Evolutionary conservation across 2,113 vertebrate species (phyloP), one percentile per base, ranked within the genome.

Genomic region (Cephalopterus ornatus): DNA sequence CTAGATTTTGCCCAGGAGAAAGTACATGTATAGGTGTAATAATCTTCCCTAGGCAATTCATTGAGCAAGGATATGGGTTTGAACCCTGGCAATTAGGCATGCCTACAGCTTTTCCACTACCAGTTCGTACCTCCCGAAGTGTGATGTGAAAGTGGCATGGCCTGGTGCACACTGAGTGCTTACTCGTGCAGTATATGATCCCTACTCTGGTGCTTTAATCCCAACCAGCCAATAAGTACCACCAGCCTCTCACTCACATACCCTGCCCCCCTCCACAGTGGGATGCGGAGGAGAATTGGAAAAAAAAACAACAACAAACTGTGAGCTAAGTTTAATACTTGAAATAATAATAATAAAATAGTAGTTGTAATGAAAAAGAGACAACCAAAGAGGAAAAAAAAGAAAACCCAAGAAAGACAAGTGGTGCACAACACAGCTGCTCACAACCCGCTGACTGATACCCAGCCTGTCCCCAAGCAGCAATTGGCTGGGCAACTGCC

Each of bases 371-470:
- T 23, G 35, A 19, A 22, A 62, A 62, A 19, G 26, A 55, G 41
- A 5, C 8, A 70, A 42, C 8, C 21, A 41, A 24, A 67, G 32
- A 26, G 68, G 23, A 46, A 44, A 39, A 28, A 49, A 47, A 50
- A 50, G 21, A 70, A 49, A 84, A 41, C 0, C 1, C 0, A 0
- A 76, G 47, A 6, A 68, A 8, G 14, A 41, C 16, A 47, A 68
- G 14, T 35, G 41, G 7, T 35, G 13, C 9, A 19, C 21, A 35
- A 2, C 53, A 47, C 24, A n/a, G 16, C 9, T 82, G n/a, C 20
- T 61, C 70, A 26, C 16, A 20, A 35, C 18, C 9, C 0, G 0
- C 21, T 62, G 55, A 61, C 46, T 0, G 2, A 61, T n/a, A 41
- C 13, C 55, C 62, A 47, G 24, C 70, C 39, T 27, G 39, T n/a